Evolutionary conservation across 2,797 vertebrate species (phyloP), one percentile per base, ranked within the genome.

Genomic region (Ataeniobius toweri): DNA sequence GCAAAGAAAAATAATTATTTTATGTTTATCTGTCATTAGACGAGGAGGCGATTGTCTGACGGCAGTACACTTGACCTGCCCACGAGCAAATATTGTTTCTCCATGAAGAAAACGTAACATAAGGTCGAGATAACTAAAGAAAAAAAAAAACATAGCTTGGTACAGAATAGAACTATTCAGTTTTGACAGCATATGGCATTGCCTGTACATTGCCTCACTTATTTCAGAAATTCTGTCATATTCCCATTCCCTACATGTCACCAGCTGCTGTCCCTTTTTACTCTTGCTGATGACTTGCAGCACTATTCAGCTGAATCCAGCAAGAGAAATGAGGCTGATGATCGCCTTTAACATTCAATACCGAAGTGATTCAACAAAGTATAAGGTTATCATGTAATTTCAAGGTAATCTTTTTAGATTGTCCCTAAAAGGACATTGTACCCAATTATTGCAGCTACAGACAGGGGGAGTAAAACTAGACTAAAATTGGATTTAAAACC

Each of bases 181-280:
- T 41, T 73, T 56, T 39, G 71, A 56, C 51, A 56, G 24, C 70
- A 10, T 8, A 12, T 73, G 71, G 56, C 71, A 41, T 56, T 73
- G 20, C 36, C 51, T 56, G 22, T 41, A 56, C 51, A 39, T 41
- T 73, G 10, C 51, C 71, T 56, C 31, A 16, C 51, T 73, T 73
- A 56, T 73, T 56, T 41, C 51, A 56, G 31, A 13, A n/a, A 5
- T n/a, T 56, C 51, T 36, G 31, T 56, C 51, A 56, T n/a, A 41
- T 73, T 41, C 13, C 51, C 44, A 70, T 48, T 70, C n/a, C 24
- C 67, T 70, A n/a, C 44, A 69, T 16, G 44, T 48, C 67, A 70
- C 44, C 13, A 7, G 13, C 44, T 28, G 67, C 67, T 70, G 41
- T 16, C 67, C 24, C 31, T n/a, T 41, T 72, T 56, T 56, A 14